Evolutionary conservation across 2,797 vertebrate species (phyloP), one percentile per base, ranked within the genome.

Genomic region (Acestrorhynchus altus): DNA sequence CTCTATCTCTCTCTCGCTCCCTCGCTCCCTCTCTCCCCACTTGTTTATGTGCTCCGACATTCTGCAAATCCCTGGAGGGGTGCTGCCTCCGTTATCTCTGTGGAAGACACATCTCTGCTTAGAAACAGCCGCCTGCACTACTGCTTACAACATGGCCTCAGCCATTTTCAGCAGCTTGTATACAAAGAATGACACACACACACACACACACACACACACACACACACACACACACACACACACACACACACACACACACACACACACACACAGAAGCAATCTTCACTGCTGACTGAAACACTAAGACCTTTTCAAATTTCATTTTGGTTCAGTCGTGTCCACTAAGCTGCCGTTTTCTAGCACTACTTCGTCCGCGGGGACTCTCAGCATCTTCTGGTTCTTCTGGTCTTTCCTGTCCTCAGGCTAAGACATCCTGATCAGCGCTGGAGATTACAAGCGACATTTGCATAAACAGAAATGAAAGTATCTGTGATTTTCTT

Each of bases 91-190:
- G 72, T 76, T 81, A 68, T 85, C 76, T 84, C 18, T 70, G 67
- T 83, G 69, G 71, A 76, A 56, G 59, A 61, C 66, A 70, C 18
- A 63, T 73, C 46, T 82, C 74, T 80, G 75, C 80, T 83, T 49
- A 52, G 76, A 82, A 86, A 85, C 80, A 84, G 66, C 31, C 35
- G 1, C 46, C 65, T 44, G 69, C 57, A 73, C 65, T 57, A 22
- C 80, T 49, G 68, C 87, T 77, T 56, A 81, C 83, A 88, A 78
- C 87, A 83, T 47, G 65, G 81, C 79, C 76, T 68, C 69, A 79
- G 79, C 28, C 15, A 57, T 74, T 72, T 57, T 20, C 35, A 47
- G 64, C 44, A 22, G 44, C 44, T 26, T 31, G 18, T 12, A 24
- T 10, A 26, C 42, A 40, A 54, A 31, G n/a, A 57, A 18, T 8